Evolutionary conservation across 2,797 vertebrate genomes (phyloP).

Genomic region (Brachyalestes nurse): DNA sequence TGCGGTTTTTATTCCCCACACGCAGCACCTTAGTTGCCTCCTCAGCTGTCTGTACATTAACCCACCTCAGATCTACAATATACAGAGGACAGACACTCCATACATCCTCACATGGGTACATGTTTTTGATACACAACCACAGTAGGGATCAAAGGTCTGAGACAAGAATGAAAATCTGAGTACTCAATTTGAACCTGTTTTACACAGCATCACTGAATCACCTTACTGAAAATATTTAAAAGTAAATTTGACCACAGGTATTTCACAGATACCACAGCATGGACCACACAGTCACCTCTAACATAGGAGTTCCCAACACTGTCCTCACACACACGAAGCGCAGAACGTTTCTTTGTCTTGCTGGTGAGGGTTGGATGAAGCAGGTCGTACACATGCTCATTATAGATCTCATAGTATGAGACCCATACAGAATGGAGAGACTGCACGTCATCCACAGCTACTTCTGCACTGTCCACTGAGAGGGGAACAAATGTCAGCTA

Average conservation of each 20-base stretch:
- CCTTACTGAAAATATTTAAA: too few relatives aligned
- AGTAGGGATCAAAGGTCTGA: too few relatives aligned
- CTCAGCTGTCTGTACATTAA: slow-evolving; percentile 81
- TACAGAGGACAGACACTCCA: neutral
- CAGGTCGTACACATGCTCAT: slow-evolving; percentile 88
- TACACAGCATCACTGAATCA: too few relatives aligned
- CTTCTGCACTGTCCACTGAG: slow-evolving; percentile 50
- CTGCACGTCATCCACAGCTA: slow-evolving; percentile 30
- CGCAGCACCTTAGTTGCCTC: slow-evolving; percentile 85
- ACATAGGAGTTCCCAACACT: slow-evolving; percentile 85
- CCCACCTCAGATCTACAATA: slow-evolving; percentile 85
- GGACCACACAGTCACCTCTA: slow-evolving; percentile 73
- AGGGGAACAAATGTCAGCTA: neutral
- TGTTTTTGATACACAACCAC: too few relatives aligned
- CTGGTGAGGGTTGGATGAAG: slow-evolving; percentile 71
- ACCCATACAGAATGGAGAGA: slow-evolving; percentile 86
- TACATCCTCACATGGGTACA: too few relatives aligned
- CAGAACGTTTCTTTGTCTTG: slow-evolving; percentile 79
- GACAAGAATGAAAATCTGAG: too few relatives aligned
- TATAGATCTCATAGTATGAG: slow-evolving; percentile 92
- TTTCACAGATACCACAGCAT: too few relatives aligned
- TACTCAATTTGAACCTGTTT: too few relatives aligned
- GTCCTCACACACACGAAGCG: slow-evolving; percentile 87
- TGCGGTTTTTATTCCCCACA: slow-evolving; percentile 88
- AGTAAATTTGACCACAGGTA: too few relatives aligned